These are phyloP conservation scores for Platyura marginata DNA, from an alignment of 1,140 invertebrate genomes.

Conservation along the genomic window DNA sequence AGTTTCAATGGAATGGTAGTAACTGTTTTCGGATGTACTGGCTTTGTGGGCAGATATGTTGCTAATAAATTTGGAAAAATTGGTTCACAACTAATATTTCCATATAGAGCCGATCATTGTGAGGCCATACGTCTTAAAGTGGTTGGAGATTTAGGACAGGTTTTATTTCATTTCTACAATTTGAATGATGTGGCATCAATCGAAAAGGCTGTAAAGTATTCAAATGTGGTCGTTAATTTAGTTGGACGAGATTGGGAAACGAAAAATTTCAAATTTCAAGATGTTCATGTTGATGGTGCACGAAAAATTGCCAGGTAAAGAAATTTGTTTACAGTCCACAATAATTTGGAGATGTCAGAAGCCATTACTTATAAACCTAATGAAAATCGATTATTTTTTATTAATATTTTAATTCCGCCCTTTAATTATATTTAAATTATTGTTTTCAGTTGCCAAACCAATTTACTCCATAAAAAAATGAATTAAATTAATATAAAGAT, in stretches of 20 bases:
- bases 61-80: conserved; percentile 77
- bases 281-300: conserved; percentile 63
- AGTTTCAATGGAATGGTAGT: conserved; percentile 94
- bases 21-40: conserved; percentile 88
- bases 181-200: conserved; percentile 80
- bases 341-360: no score
- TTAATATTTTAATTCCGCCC: no score
- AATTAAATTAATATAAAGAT: no score
- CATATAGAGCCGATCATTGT: conserved; percentile 78
- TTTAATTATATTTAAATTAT: not conserved
- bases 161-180: conserved; percentile 74
- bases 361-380: no score
- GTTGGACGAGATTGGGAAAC: conserved; percentile 87
- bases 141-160: conserved; percentile 88
- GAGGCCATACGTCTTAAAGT: conserved; percentile 59
- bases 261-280: conserved; percentile 64
- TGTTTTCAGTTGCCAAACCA: not conserved
- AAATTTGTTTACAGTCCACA: no score
- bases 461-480: conserved; percentile 1
- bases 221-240: conserved; percentile 94
- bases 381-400: no score
- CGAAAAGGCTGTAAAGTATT: conserved; percentile 74
- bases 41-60: conserved; percentile 72
- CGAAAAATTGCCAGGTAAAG: conserved; percentile 46
- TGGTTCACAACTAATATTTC: conserved; percentile 76